Base-by-base conservation (phyloP, 1,140 invertebrate genomes). In the Psilanteris sp. region DNA sequence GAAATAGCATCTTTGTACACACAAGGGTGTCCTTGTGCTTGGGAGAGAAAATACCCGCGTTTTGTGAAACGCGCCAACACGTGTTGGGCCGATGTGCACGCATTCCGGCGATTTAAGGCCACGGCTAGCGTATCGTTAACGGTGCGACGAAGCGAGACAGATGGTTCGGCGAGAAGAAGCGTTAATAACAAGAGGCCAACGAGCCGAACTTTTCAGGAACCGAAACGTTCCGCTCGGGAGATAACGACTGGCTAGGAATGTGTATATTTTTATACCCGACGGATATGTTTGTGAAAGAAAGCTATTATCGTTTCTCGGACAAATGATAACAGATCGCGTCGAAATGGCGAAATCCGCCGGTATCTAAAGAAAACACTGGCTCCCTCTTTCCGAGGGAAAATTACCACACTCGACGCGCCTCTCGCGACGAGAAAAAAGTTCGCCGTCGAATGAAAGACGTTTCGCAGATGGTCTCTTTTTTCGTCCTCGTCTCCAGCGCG, bases 71-170 rank as follows among this genome's bases (percentile, higher is more conserved):
- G 3, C 11, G 37, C 37, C 26, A 57, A 57, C 64, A 71, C 37
- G 67, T 71, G 67, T 61, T 36, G 11, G n/a, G 26, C 50, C 29
- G 37, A 68, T 70, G 52, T 62, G 68, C 68, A 27, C 32, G 67
- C 67, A 70, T 70, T 52, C 54, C 46, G 5, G n/a, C 32, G 66
- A 44, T 61, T 70, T 70, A 52, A 71, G 67, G 55, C 67, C 55
- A 71, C 4, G 67, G 67, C 32, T 37, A 54, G 44, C 20, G 26
- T 43, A 44, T 57, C 34, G 43, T 16, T 13, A 20, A 20, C 18
- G 18, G n/a, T 4, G 13, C 11, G 26, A 7, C n/a, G 8, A 22
- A 39, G 16, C n/a, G 27, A 32, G 26, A 41, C 29, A 13, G 22
- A 20, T 11, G 29, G n/a, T n/a, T n/a, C n/a, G 3, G 1, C 20